Percentiles rank a stretch among this genome's conserved stretches.
Conservation (phyloP, 2,797 vertebrate genomes). For the Diglossa cyanea region DNA sequence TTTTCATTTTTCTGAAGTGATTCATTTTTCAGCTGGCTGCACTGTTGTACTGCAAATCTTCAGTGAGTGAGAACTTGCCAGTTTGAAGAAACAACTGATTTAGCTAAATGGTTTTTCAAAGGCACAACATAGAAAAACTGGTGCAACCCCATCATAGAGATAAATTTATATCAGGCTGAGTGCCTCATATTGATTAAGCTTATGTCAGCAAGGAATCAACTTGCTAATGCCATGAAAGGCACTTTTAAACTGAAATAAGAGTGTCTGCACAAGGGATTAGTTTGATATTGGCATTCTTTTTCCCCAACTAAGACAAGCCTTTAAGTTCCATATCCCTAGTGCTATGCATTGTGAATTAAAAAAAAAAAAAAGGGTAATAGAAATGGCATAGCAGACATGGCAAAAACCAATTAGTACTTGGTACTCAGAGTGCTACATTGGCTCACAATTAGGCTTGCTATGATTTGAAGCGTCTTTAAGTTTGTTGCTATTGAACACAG, state of each 20-base stretch:
- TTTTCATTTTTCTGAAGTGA: not conserved
- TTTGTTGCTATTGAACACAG: not conserved
- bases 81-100: constrained; percentile 1
- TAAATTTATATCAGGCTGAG: constrained; percentile 34
- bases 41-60: not conserved
- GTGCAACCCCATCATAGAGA: not conserved
- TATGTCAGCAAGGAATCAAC: constrained; percentile 48
- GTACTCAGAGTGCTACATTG: not conserved
- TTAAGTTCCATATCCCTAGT: not conserved
- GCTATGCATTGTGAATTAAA: not conserved
- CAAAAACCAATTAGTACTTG: not conserved
- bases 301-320: not conserved
- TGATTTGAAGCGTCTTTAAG: constrained; percentile 12
- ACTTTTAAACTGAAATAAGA: constrained; percentile 39
- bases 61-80: not conserved
- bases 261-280: not conserved
- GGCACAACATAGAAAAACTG: not conserved
- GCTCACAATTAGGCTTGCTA: not conserved
- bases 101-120: constrained; percentile 25
- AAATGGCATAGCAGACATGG: not conserved
- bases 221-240: constrained; percentile 44
- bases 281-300: constrained; percentile 30
- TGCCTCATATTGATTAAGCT: constrained; percentile 46
- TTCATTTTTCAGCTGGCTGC: not conserved
- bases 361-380: not conserved